Conservation (phyloP, 2,797 vertebrate species). For the Peromyscus eremicus region DNA sequence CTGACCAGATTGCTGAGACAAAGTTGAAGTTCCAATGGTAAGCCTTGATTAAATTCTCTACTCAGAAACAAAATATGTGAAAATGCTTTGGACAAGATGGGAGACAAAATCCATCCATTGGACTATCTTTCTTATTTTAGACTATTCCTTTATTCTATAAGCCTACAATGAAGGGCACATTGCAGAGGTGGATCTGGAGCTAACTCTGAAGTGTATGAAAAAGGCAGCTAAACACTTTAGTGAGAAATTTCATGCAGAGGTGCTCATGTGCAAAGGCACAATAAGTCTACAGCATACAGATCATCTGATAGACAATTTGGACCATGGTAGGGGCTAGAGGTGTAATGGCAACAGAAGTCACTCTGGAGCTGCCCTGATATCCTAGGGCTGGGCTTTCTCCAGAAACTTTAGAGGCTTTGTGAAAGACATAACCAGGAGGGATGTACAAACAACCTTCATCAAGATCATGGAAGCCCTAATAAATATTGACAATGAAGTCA, state of each 20-base stretch:
- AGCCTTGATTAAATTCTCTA: background rate
- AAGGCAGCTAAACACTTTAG: background rate
- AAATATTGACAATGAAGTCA: background rate
- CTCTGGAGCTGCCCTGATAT: accelerated
- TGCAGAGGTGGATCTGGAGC: background rate
- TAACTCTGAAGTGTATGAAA: background rate
- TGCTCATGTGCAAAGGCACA: background rate
- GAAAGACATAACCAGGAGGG: background rate
- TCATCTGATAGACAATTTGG: background rate
- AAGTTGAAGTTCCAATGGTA: background rate
- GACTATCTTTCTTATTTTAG: background rate
- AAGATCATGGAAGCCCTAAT: background rate
- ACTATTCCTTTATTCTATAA: background rate
- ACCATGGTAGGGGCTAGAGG: background rate
- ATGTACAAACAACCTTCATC: background rate
- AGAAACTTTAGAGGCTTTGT: background rate
- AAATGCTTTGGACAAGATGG: background rate
- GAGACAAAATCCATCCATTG: background rate
- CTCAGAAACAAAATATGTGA: background rate
- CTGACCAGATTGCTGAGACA: background rate
- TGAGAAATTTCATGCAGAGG: background rate
- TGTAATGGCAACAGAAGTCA: background rate
- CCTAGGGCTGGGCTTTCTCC: background rate
- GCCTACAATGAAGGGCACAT: background rate
- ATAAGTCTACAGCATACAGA: background rate